Evolutionary conservation across 2,888 invertebrate genomes (phyloP).

Genomic region (Eretmocerus hayati): DNA sequence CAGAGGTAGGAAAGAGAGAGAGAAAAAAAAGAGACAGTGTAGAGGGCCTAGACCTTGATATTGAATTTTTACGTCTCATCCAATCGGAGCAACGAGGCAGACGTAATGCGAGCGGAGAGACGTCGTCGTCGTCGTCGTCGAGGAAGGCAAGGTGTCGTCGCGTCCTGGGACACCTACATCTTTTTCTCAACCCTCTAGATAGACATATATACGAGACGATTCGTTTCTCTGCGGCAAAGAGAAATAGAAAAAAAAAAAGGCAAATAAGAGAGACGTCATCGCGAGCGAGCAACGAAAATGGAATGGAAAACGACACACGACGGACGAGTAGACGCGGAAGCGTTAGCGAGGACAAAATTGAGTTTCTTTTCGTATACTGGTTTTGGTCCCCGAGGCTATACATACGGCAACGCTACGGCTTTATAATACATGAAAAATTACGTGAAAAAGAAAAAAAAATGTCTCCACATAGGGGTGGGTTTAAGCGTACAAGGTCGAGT

Average conservation of each 20-base stretch:
- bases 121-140: too few relatives aligned
- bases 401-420: too few relatives aligned
- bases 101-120: constrained; percentile 4
- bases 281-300: constrained; percentile 7
- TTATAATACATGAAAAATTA: too few relatives aligned
- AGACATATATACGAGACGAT: too few relatives aligned
- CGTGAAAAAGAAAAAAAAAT: background rate
- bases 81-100: constrained; percentile 14
- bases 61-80: constrained; percentile 17
- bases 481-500: constrained; percentile 6
- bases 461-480: background rate
- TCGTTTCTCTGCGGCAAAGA: too few relatives aligned
- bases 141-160: constrained; percentile 6
- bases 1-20: too few relatives aligned
- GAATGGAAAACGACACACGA: constrained; percentile 9
- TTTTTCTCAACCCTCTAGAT: background rate
- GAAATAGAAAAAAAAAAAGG: background rate
- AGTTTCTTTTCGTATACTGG: constrained; percentile 24
- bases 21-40: too few relatives aligned
- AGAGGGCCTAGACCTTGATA: constrained; percentile 13
- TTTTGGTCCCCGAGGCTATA: background rate
- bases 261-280: background rate
- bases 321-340: background rate
- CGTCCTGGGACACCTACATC: constrained; percentile 3
- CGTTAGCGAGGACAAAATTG: constrained; percentile 12